These are phyloP conservation scores for Carassius auratus DNA, from an alignment of 2,113 vertebrate genomes.

Conservation along the genomic window DNA sequence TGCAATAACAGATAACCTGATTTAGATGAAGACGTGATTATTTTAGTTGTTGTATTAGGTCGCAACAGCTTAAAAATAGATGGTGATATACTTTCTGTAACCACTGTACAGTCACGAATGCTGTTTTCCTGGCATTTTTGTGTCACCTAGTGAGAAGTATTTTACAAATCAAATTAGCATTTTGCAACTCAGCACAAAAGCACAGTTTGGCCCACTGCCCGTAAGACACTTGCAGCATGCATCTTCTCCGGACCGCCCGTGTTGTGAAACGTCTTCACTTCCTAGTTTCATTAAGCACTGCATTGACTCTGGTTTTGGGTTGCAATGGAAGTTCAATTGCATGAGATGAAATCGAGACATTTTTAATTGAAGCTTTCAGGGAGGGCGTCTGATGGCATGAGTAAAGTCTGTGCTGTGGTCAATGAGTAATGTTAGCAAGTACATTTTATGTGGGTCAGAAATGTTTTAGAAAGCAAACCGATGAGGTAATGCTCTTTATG, in stretches of 20 bases:
- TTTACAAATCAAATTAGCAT: slow-evolving; percentile 22
- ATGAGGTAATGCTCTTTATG: neutral
- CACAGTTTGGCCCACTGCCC: neutral
- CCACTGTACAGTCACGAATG: neutral
- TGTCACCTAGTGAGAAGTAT: neutral
- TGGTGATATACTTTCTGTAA: neutral
- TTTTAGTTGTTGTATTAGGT: neutral
- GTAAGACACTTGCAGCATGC: slow-evolving; percentile 7
- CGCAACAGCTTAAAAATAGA: neutral
- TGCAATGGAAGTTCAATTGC: neutral
- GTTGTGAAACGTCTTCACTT: neutral
- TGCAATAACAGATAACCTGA: neutral
- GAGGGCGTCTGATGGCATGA: neutral
- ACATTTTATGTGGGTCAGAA: neutral
- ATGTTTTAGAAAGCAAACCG: neutral
- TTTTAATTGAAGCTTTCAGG: neutral
- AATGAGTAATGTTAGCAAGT: neutral
- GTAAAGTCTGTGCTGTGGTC: neutral
- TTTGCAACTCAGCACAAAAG: slow-evolving; percentile 28
- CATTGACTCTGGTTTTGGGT: neutral
- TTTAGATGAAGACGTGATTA: neutral
- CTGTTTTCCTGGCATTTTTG: slow-evolving; percentile 7
- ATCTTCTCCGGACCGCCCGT: neutral
- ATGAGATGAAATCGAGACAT: slow-evolving; percentile 2
- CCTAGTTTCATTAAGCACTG: neutral